A percentile compares a stretch with the other conserved stretches of the same genome.
These are phyloP conservation scores for Microvelia longipes DNA, from an alignment of 1,140 invertebrate genomes.

Conservation along the genomic window DNA sequence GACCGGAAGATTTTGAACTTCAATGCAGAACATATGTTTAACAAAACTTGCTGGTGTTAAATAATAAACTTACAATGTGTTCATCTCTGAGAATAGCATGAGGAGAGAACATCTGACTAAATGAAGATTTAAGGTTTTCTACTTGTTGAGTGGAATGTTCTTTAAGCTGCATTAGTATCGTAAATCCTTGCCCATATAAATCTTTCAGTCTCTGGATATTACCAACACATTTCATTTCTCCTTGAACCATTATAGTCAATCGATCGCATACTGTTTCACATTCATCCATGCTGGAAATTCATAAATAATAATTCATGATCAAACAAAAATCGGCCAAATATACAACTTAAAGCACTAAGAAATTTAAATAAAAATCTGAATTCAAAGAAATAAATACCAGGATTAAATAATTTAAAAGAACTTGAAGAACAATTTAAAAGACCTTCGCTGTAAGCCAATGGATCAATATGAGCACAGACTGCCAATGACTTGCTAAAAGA, in stretches of 20 bases:
- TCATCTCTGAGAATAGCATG: slow-evolving; percentile 18
- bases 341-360: no score
- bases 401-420: no score
- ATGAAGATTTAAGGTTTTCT: background rate
- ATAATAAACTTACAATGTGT: slow-evolving; percentile 15
- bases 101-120: slow-evolving; percentile 1
- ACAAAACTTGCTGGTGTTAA: no score
- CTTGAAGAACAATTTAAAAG: no score
- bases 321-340: no score
- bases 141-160: background rate
- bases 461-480: no score
- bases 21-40: no score
- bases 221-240: slow-evolving; percentile 37
- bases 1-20: no score
- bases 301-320: background rate
- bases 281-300: slow-evolving; percentile 21
- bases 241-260: slow-evolving; percentile 77
- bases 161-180: slow-evolving; percentile 29
- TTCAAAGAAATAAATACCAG: no score
- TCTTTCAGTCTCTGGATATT: slow-evolving; percentile 33
- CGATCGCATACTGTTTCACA: slow-evolving; percentile 78
- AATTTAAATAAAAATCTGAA: no score
- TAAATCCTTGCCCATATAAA: slow-evolving; percentile 33
- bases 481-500: no score
- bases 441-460: no score